Base-by-base conservation (phyloP, 2,113 vertebrate genomes). In the Pygoscelis adeliae region DNA sequence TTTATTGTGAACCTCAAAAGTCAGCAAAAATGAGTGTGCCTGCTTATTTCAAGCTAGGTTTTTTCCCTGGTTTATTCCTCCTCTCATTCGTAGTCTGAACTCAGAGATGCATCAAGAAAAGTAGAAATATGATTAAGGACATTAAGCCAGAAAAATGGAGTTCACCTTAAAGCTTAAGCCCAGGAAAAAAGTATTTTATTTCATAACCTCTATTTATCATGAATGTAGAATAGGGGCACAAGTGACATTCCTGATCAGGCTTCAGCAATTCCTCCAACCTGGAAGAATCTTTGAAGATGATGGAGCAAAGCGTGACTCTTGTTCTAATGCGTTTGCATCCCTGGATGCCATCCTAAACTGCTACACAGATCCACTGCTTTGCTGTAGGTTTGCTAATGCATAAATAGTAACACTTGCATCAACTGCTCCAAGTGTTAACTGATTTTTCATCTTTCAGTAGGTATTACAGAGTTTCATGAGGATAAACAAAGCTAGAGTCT, bases 261-360 rank as follows among this genome's bases (percentile, higher is more conserved):
- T 69, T 47, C 53, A 78, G 15, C 27, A 70, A 2, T 44, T 82
- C n/a, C 26, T 61, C 23, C 13, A 74, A 29, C 4, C 20, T 63
- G 38, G 25, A 78, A 71, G 20, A 93, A 40, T 26, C 46, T 84
- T 40, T 78, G 38, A 66, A 55, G 26, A 42, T 1, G 9, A 34
- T 2, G 3, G 32, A 76, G 23, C 11, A 73, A 55, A 82, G 2
- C 0, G 0, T 46, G 22, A 32, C 10, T 32, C 58, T 21, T 36
- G 7, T 40, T 67, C 46, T 52, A 71, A 36, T 1, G 2, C 1
- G 0, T 58, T 82, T 52, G 59, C 42, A 27, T 20, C 12, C 11
- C 15, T 66, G 30, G 40, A 52, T 56, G 15, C 9, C 27, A 73
- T 47, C 36, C 9, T 92, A 73, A 81, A 49, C 42, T 71, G 34